Percentiles rank a stretch among this genome's conserved stretches.
phyloP scores from a whole-genome alignment of 2,888 invertebrate genomes.

The Conus canariensis region DNA sequence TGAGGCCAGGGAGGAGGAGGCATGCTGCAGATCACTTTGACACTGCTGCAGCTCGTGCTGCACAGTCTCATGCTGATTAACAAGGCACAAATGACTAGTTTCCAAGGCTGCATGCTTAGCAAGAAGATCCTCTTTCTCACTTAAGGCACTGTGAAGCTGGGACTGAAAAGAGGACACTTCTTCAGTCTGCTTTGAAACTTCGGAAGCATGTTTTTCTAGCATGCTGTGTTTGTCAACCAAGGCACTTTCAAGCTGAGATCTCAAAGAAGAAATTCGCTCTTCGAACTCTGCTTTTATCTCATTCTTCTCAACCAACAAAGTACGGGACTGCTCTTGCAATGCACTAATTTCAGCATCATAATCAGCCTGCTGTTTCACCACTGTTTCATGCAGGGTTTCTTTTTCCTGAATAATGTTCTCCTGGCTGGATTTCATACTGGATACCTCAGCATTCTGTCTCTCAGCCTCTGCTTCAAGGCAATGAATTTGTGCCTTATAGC shows the following conservation, averaged over 20 bases:
- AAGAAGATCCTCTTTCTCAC: slow-evolving; percentile 36
- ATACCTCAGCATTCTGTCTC: slow-evolving; percentile 21
- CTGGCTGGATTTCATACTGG: slow-evolving; percentile 29
- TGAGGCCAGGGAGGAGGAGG: slow-evolving; percentile 43
- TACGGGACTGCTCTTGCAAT: slow-evolving; percentile 6
- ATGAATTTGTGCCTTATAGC: slow-evolving; percentile 38
- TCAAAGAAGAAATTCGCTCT: slow-evolving; percentile 12
- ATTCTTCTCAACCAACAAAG: neutral
- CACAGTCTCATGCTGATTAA: slow-evolving; percentile 7
- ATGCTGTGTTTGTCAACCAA: slow-evolving; percentile 30
- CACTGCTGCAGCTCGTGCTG: slow-evolving; percentile 32
- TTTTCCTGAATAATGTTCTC: slow-evolving; percentile 21
- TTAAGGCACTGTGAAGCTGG: slow-evolving; percentile 36
- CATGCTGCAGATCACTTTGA: slow-evolving; percentile 30
- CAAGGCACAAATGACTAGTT: slow-evolving; percentile 38
- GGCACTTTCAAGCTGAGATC: slow-evolving; percentile 35
- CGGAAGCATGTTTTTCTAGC: neutral
- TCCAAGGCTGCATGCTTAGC: slow-evolving; percentile 32
- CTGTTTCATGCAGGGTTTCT: slow-evolving; percentile 37
- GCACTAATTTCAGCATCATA: slow-evolving; percentile 9
- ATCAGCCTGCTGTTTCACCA: slow-evolving; percentile 14
- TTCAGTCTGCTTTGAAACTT: slow-evolving; percentile 14
- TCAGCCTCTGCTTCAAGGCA: slow-evolving; percentile 33
- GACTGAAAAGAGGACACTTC: slow-evolving; percentile 17
- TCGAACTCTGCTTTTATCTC: neutral